Percentiles rank a stretch among this genome's conserved stretches.
phyloP scores from a whole-genome alignment of 2,888 invertebrate species.

The Pristionchus maxplancki region DNA sequence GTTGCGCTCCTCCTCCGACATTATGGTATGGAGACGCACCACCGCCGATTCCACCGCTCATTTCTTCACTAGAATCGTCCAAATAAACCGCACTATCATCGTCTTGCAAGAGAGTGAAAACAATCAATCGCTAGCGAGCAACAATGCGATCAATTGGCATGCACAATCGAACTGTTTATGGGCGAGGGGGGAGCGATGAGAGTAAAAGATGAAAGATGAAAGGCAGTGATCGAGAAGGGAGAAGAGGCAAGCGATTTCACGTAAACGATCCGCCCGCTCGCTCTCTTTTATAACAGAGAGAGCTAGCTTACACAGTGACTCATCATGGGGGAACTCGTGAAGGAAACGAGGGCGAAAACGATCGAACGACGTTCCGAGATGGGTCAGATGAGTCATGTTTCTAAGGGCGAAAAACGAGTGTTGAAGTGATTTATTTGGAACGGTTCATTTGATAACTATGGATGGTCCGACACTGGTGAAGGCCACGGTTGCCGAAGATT shows the following conservation, averaged over 20 bases:
- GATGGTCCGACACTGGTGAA: background rate
- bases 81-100: background rate
- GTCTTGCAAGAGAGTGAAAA: background rate
- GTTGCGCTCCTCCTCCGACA: background rate
- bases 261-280: background rate
- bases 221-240: background rate
- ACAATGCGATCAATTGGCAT: background rate
- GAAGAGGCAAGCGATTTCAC: background rate
- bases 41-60: constrained; percentile 17
- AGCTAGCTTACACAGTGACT: constrained; percentile 19
- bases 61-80: constrained; percentile 7
- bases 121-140: background rate
- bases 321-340: constrained; percentile 16
- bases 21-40: constrained; percentile 11
- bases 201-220: background rate
- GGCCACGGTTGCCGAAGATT: background rate
- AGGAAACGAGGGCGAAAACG: background rate
- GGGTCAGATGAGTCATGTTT: background rate
- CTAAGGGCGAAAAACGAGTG: background rate
- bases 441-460: background rate
- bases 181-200: background rate
- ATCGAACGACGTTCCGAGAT: background rate
- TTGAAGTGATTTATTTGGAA: background rate
- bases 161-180: background rate
- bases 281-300: constrained; percentile 31